These are phyloP conservation scores for Drosophila burlai DNA, from an alignment of 1,140 invertebrate genomes.

Conservation along the genomic window DNA sequence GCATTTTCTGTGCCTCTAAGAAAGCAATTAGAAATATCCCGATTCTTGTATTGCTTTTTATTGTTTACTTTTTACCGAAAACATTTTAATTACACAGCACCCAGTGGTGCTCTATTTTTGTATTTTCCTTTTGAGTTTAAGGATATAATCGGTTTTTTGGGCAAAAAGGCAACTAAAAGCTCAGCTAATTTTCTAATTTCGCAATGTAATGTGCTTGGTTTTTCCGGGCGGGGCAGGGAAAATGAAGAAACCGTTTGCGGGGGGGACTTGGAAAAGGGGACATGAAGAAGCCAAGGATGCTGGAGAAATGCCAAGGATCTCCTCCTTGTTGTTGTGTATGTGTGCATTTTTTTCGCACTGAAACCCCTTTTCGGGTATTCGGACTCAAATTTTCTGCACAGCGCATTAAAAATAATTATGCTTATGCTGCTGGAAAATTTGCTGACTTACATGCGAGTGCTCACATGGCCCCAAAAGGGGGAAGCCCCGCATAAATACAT, in stretches of 20 bases:
- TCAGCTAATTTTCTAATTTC: slow-evolving; percentile 56
- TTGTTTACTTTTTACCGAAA: neutral
- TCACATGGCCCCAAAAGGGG: slow-evolving; percentile 22
- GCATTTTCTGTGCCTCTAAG: neutral
- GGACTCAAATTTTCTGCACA: slow-evolving; percentile 46
- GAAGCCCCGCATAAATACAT: slow-evolving; percentile 10
- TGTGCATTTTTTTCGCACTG: neutral
- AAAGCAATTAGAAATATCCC: neutral
- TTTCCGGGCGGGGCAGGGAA: neutral
- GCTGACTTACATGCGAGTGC: slow-evolving; percentile 50
- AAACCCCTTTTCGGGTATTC: slow-evolving; percentile 23
- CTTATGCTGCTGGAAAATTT: slow-evolving; percentile 71
- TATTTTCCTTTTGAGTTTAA: neutral
- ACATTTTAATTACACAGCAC: neutral
- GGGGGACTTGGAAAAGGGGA: slow-evolving; percentile 3
- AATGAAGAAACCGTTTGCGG: neutral
- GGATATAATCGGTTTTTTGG: slow-evolving; percentile 10
- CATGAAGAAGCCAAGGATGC: slow-evolving; percentile 33
- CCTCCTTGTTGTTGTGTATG: slow-evolving; percentile 8
- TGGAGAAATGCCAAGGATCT: slow-evolving; percentile 35
- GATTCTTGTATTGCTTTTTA: neutral
- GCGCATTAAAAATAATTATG: slow-evolving; percentile 80
- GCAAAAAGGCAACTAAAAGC: slow-evolving; percentile 29
- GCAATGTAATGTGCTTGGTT: slow-evolving; percentile 46
- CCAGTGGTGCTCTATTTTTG: neutral